A percentile compares a stretch with the other conserved stretches of the same genome.
Evolutionary conservation across 2,113 vertebrate genomes (phyloP).

Genomic region (Cyanoramphus novaezelandiae): DNA sequence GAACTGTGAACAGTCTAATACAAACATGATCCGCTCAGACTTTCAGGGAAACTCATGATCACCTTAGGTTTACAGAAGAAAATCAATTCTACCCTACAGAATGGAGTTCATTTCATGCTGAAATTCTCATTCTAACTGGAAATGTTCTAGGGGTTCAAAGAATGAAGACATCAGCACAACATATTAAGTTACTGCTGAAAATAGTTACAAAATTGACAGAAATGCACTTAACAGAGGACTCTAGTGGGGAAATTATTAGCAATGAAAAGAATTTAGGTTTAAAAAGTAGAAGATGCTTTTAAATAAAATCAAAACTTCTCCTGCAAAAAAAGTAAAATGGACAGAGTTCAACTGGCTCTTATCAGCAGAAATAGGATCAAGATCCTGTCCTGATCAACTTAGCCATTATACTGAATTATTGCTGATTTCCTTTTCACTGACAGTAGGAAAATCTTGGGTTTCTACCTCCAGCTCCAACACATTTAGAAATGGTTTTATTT

Average conservation of each 20-base stretch:
- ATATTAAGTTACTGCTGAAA: background rate
- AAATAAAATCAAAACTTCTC: background rate
- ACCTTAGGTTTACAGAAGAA: background rate
- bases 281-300: background rate
- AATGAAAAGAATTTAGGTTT: background rate
- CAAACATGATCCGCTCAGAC: background rate
- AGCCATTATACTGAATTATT: background rate
- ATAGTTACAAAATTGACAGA: background rate
- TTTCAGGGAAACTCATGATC: background rate
- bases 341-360: background rate
- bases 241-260: background rate
- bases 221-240: background rate
- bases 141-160: background rate
- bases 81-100: background rate
- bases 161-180: background rate
- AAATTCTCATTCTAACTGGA: background rate
- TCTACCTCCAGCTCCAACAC: background rate
- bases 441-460: background rate
- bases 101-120: background rate
- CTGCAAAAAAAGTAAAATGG: background rate
- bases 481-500: background rate
- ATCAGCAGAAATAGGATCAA: background rate
- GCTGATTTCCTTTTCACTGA: background rate
- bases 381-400: background rate
- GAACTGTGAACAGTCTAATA: background rate